These are phyloP conservation scores for Pseudeuparius sepicola DNA, from an alignment of 2,888 invertebrate genomes.

Conservation along the genomic window DNA sequence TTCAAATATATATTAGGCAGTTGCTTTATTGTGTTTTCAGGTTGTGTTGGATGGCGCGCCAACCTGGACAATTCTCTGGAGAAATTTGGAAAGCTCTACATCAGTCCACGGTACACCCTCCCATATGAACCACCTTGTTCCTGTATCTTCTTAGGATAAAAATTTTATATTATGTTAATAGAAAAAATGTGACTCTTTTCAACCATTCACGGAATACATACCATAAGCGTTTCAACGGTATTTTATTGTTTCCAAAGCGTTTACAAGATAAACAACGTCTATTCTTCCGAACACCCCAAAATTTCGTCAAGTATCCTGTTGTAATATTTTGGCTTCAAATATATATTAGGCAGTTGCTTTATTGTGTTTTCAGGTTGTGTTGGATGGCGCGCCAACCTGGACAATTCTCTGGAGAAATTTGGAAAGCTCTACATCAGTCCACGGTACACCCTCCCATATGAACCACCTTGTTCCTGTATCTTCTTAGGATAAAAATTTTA, in stretches of 20 bases:
- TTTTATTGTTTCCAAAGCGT: too few relatives aligned
- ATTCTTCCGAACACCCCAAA: too few relatives aligned
- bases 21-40: slow-evolving; percentile 32
- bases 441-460: slow-evolving; percentile 35
- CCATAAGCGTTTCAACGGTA: too few relatives aligned
- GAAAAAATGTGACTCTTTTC: too few relatives aligned
- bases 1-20: too few relatives aligned
- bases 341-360: too few relatives aligned
- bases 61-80: slow-evolving; percentile 36
- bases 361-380: slow-evolving; percentile 34
- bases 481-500: slow-evolving; percentile 30
- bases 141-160: slow-evolving; percentile 29
- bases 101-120: slow-evolving; percentile 39
- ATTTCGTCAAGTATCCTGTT: too few relatives aligned
- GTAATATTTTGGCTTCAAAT: too few relatives aligned
- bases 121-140: slow-evolving; percentile 29
- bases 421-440: slow-evolving; percentile 41
- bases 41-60: slow-evolving; percentile 41
- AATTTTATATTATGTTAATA: too few relatives aligned
- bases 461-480: slow-evolving; percentile 27
- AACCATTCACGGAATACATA: too few relatives aligned
- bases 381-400: slow-evolving; percentile 39
- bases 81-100: slow-evolving; percentile 38
- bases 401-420: slow-evolving; percentile 38
- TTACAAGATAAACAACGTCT: too few relatives aligned